Evolutionary conservation across 1,140 invertebrate genomes (phyloP).

Genomic region (Oscheius sp.): DNA sequence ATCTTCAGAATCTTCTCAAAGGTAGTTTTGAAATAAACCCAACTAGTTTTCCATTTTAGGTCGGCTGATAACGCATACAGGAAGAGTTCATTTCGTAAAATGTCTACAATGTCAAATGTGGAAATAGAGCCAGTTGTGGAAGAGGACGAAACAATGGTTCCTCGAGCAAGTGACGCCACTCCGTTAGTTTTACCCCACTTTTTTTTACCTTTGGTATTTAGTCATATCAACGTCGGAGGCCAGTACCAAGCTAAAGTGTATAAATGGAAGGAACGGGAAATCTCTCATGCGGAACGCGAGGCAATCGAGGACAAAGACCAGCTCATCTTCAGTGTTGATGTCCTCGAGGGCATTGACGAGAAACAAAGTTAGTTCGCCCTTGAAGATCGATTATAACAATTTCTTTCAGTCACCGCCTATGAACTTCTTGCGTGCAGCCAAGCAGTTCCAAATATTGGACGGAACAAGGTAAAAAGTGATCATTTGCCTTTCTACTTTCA

Average conservation of each 20-base stretch:
- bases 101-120: conserved; percentile 13
- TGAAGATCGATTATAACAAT: conserved; percentile 6
- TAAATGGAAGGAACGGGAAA: conserved; percentile 56
- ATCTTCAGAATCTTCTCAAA: conserved; percentile 39
- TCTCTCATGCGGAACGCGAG: conserved; percentile 48
- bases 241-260: conserved; percentile 75
- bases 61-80: neutral
- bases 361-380: conserved; percentile 47
- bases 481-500: neutral
- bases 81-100: conserved; percentile 1
- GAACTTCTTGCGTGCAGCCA: conserved; percentile 77
- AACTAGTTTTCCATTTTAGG: too few relatives aligned
- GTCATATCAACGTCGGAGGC: conserved; percentile 83
- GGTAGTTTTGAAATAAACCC: conserved; percentile 5
- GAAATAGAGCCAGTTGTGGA: conserved; percentile 25
- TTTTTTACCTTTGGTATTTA: conserved; percentile 49
- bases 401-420: conserved; percentile 61
- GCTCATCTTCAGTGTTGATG: conserved; percentile 53
- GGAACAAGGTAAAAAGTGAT: conserved; percentile 71
- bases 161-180: conserved; percentile 46
- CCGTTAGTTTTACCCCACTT: conserved; percentile 33
- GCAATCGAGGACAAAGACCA: conserved; percentile 56
- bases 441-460: conserved; percentile 71
- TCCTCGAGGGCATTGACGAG: conserved; percentile 51
- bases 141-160: neutral